phyloP scores from a whole-genome alignment of 2,113 vertebrate genomes.

The Microtus richardsoni region DNA sequence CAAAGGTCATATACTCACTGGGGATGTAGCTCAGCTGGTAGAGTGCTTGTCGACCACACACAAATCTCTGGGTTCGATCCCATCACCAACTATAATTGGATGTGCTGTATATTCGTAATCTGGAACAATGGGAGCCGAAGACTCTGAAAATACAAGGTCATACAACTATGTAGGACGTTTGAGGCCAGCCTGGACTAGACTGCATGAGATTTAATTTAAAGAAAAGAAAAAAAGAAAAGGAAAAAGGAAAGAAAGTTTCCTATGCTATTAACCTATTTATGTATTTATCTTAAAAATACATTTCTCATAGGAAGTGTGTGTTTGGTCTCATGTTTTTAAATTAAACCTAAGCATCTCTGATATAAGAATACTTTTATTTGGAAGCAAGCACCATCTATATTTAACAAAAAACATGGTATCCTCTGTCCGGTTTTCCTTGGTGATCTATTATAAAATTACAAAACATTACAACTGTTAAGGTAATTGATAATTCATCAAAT shows the following conservation, averaged over 20 bases:
- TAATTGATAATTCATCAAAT: not conserved
- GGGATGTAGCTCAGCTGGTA: not conserved
- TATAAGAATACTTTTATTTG: not conserved
- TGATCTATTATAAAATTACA: not conserved
- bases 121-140: not conserved
- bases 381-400: not conserved
- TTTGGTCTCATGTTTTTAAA: conserved; percentile 6
- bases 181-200: not conserved
- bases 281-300: not conserved
- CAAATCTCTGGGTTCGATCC: not conserved
- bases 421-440: not conserved
- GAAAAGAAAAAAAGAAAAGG: not conserved
- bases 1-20: not conserved
- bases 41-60: too few relatives aligned
- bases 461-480: not conserved
- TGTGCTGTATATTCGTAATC: not conserved
- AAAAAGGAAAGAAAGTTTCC: not conserved
- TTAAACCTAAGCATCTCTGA: not conserved
- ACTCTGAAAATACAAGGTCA: too few relatives aligned
- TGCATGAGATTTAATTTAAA: not conserved
- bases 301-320: not conserved
- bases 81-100: not conserved
- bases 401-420: not conserved
- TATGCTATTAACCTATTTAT: not conserved
- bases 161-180: not conserved